phyloP scores from a whole-genome alignment of 2,113 vertebrate genomes.

The Taxidea taxus region DNA sequence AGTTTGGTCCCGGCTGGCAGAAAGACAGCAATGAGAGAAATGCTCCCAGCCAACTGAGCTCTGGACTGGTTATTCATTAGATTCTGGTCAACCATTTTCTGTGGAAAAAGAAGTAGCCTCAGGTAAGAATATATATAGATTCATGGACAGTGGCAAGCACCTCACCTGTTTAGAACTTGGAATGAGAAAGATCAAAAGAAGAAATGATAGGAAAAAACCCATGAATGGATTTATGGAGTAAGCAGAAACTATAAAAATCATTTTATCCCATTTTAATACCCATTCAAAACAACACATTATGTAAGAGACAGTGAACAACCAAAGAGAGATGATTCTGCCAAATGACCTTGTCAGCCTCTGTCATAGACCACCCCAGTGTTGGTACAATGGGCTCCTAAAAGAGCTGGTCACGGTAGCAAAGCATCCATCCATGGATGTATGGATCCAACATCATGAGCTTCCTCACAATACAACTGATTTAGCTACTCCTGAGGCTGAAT shows the following conservation, averaged over 20 bases:
- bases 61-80: not conserved
- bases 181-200: not conserved
- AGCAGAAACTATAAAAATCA: not conserved
- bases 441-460: not conserved
- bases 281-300: not conserved
- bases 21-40: not conserved
- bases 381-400: not conserved
- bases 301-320: not conserved
- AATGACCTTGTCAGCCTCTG: not conserved
- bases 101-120: not conserved
- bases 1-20: rapidly evolving
- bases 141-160: not conserved
- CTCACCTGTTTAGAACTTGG: not conserved
- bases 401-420: not conserved
- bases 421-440: not conserved
- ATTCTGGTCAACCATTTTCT: not conserved
- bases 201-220: not conserved
- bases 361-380: not conserved
- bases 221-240: not conserved
- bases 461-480: not conserved
- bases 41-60: not conserved
- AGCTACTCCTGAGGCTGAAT: not conserved
- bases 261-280: not conserved
- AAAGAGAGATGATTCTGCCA: not conserved
- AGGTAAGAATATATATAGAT: not conserved